Conservation (phyloP, 2,888 invertebrate genomes). For the Drosophila borborema region DNA sequence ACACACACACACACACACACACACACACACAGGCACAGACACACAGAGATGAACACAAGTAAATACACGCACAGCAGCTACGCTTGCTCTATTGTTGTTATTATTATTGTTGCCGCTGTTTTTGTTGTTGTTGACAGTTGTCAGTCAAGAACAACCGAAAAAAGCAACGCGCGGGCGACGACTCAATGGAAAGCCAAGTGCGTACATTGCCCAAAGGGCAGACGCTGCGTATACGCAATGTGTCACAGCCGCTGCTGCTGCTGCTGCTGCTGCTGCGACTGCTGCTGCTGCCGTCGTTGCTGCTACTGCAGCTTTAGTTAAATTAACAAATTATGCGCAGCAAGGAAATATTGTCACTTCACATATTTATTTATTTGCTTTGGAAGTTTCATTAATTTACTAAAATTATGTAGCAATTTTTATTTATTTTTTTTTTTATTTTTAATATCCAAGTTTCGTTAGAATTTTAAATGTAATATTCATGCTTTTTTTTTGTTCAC, state of each 20-base stretch:
- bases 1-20: conserved; percentile 29
- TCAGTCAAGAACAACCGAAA: conserved; percentile 69
- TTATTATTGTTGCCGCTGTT: conserved; percentile 23
- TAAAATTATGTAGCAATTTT: background rate
- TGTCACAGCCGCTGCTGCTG: conserved; percentile 36
- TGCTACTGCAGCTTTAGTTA: conserved; percentile 2
- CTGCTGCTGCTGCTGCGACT: background rate
- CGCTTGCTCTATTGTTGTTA: conserved; percentile 43
- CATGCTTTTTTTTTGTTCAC: conserved; percentile 9
- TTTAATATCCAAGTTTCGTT: conserved; percentile 13
- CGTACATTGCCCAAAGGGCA: conserved; percentile 59
- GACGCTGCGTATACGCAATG: conserved; percentile 72
- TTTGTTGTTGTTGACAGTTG: conserved; percentile 45
- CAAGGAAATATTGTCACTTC: conserved; percentile 14
- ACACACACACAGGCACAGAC: conserved; percentile 23
- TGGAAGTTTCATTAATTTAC: conserved; percentile 6
- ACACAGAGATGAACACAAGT: conserved; percentile 4
- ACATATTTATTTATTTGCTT: conserved; percentile 5
- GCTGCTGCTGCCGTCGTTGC: background rate
- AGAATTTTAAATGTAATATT: conserved; percentile 2
- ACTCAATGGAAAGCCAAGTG: conserved; percentile 55
- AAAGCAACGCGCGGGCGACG: conserved; percentile 55
- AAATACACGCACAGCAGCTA: conserved; percentile 32
- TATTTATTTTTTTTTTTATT: background rate
- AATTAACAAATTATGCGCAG: conserved; percentile 1